Base-by-base conservation (phyloP, 2,888 invertebrate species). In the Hermaeophaga mercurialis region DNA sequence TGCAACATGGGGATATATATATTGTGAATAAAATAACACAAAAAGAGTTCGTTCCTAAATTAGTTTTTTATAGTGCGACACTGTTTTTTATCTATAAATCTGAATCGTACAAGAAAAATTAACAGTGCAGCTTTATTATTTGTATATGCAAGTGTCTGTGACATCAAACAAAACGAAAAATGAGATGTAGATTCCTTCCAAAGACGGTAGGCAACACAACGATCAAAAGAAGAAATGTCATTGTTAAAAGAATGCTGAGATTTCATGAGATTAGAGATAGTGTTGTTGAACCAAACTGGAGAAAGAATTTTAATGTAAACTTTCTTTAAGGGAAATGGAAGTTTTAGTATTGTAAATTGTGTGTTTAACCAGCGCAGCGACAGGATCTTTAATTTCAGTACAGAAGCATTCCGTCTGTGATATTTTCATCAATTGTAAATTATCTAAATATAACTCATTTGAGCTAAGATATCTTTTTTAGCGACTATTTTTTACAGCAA, bases 211-310 rank as follows among this genome's bases (percentile, higher is more conserved):
- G 28, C 36, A 38, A 55, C 57, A 52, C 50, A 58, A 53, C 54
- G 52, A 26, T 48, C 50, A 56, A 58, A 61, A 58, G 54, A 59
- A 59, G 52, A 59, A 54, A 61, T 48, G 47, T 50, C 46, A 58
- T 61, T 61, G 54, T 54, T 47, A 15, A 50, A 56, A 59, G 44
- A 61, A 53, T 41, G 43, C 56, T 24, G 31, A 58, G 58, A 56
- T 52, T 58, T 58, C 56, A 61, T 48, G 38, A 56, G 39, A 58
- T 54, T 26, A 39, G 22, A 58, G 58, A 56, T 61, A 58, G 47
- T 45, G 50, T 33, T 43, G 19, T 39, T 22, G 41, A 41, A 43
- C 41, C 43, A 19, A 31, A 12, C 12, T 31, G 31, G 33, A 50
- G 50, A 50, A 41, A 36, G 50, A 50, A 41, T 41, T 50, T 43